These are phyloP conservation scores for Stramonita haemastoma DNA, from an alignment of 2,888 invertebrate species.

Conservation along the genomic window DNA sequence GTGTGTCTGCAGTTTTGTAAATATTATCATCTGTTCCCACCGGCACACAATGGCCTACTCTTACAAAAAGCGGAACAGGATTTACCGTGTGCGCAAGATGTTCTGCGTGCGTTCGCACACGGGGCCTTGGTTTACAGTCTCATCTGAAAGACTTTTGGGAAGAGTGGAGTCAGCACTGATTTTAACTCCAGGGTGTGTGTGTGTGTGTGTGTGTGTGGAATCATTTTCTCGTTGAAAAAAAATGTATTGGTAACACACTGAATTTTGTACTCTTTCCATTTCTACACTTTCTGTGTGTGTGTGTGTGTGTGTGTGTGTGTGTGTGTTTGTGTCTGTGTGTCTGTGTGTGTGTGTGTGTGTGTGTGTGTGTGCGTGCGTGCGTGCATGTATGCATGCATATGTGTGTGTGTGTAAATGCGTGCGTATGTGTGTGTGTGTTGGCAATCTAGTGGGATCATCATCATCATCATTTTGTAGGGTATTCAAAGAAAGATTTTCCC, in stretches of 20 bases:
- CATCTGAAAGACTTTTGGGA: too few relatives aligned
- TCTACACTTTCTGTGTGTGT: background rate
- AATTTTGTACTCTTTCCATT: background rate
- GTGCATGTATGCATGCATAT: slow-evolving; percentile 3
- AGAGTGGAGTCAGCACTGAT: too few relatives aligned
- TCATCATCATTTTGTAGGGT: background rate
- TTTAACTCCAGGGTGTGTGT: slow-evolving; percentile 10
- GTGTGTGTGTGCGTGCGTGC: background rate
- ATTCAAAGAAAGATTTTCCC: too few relatives aligned
- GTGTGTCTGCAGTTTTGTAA: too few relatives aligned
- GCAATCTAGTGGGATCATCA: background rate
- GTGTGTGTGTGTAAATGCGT: background rate
- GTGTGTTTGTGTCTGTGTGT: too few relatives aligned
- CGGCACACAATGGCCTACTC: too few relatives aligned
- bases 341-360: background rate
- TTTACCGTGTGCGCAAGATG: too few relatives aligned
- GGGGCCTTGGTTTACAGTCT: too few relatives aligned
- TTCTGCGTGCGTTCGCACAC: too few relatives aligned
- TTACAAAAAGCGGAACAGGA: too few relatives aligned
- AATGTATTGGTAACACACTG: background rate
- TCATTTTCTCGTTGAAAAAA: background rate
- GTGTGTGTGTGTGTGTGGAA: background rate
- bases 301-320: background rate
- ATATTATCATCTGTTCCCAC: too few relatives aligned
- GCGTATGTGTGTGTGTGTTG: background rate